phyloP scores from a whole-genome alignment of 2,113 vertebrate species.

The Origma solitaria region DNA sequence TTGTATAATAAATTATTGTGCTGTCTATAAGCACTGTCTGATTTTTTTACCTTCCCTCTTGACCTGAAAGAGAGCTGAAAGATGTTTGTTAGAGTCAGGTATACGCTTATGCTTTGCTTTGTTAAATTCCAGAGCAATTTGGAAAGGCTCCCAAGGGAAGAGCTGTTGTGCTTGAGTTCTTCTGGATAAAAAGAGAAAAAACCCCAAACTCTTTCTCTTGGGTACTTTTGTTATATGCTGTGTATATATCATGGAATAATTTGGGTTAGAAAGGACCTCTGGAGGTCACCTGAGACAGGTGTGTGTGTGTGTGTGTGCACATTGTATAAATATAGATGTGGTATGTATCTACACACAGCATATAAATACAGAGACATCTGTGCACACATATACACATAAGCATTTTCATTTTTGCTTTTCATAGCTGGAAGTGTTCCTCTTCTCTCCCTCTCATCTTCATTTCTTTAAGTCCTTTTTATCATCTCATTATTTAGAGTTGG shows the following conservation, averaged over 20 bases:
- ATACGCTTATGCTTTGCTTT: neutral
- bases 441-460: neutral
- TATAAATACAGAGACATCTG: neutral
- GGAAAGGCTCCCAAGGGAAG: neutral
- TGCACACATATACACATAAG: neutral
- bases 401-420: neutral
- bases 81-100: neutral
- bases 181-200: neutral
- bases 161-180: neutral
- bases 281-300: neutral
- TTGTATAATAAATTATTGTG: neutral
- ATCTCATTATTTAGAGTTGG: neutral
- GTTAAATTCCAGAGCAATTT: neutral
- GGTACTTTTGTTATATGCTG: neutral
- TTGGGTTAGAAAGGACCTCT: neutral
- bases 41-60: neutral
- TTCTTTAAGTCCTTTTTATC: neutral
- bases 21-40: neutral
- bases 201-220: neutral
- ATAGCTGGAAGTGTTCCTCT: neutral
- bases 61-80: constrained; percentile 7
- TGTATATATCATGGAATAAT: neutral
- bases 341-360: neutral
- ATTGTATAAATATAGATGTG: neutral
- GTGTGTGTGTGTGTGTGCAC: accelerated